Evolutionary conservation across 2,113 vertebrate genomes (phyloP).

Genomic region (Phoenicopterus ruber): DNA sequence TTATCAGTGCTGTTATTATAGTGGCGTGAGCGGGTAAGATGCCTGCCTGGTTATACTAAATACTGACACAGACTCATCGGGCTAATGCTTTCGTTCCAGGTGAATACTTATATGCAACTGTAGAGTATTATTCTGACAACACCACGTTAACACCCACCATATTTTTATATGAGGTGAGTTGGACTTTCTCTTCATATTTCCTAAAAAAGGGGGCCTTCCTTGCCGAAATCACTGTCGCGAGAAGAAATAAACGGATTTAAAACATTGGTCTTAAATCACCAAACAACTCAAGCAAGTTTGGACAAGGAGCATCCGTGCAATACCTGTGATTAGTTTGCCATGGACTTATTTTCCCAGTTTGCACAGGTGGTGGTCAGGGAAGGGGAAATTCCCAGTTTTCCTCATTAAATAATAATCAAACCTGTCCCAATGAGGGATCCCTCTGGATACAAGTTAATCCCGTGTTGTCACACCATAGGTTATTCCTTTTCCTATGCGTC

Average conservation of each 20-base stretch:
- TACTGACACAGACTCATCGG: not conserved
- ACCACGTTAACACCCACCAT: not conserved
- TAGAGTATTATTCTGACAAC: not conserved
- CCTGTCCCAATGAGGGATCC: not conserved
- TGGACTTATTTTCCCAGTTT: not conserved
- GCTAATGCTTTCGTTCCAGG: not conserved
- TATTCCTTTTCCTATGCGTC: not conserved
- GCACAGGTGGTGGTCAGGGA: not conserved
- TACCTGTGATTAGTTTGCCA: not conserved
- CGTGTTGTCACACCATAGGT: fast-evolving
- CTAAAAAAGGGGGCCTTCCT: fast-evolving
- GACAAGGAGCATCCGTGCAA: fast-evolving
- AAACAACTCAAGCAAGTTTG: too few relatives aligned
- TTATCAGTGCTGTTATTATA: too few relatives aligned
- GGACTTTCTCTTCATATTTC: fast-evolving
- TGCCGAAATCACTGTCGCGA: fast-evolving
- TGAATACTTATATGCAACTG: not conserved
- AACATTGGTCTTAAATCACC: fast-evolving
- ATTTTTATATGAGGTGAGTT: not conserved
- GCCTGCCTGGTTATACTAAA: not conserved
- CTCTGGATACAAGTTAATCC: not conserved
- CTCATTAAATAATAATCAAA: not conserved
- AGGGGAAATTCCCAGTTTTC: not conserved
- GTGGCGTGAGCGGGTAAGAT: fast-evolving
- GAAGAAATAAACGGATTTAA: not conserved